Evolutionary conservation across 2,888 invertebrate genomes (phyloP).

Genomic region (Drosophila borealis): DNA sequence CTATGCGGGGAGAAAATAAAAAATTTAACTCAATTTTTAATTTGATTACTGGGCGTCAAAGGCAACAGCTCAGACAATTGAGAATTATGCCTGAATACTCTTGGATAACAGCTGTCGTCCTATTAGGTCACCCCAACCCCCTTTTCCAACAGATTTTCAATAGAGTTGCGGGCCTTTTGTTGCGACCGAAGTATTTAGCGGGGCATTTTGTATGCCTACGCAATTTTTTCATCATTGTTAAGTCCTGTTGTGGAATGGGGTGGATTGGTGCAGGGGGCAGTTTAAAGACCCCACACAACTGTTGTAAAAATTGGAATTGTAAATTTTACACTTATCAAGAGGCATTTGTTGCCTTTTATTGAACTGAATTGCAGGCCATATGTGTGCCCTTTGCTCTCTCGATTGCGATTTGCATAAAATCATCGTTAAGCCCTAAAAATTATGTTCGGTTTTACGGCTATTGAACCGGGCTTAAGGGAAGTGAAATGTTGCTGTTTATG

Average conservation of each 20-base stretch:
- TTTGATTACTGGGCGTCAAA: conserved; percentile 67
- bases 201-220: conserved; percentile 47
- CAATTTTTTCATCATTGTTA: conserved; percentile 62
- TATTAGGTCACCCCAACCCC: conserved; percentile 41
- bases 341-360: conserved; percentile 73
- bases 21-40: conserved; percentile 56
- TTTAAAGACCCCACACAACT: conserved; percentile 70
- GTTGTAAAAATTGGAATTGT: conserved; percentile 72
- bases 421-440: conserved; percentile 66
- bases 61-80: conserved; percentile 72
- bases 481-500: conserved; percentile 66
- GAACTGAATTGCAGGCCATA: conserved; percentile 68
- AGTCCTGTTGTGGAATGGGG: conserved; percentile 23
- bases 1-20: conserved; percentile 17
- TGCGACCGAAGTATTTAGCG: conserved; percentile 45
- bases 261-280: conserved; percentile 5
- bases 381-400: conserved; percentile 61
- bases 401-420: conserved; percentile 77
- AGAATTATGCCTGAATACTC: conserved; percentile 54
- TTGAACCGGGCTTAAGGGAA: conserved; percentile 56
- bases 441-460: conserved; percentile 70
- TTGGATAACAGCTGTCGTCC: conserved; percentile 63
- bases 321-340: conserved; percentile 76
- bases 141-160: conserved; percentile 25
- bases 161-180: conserved; percentile 48